Base-by-base conservation (phyloP, 1,140 invertebrate species). In the Trichoplusia ni region DNA sequence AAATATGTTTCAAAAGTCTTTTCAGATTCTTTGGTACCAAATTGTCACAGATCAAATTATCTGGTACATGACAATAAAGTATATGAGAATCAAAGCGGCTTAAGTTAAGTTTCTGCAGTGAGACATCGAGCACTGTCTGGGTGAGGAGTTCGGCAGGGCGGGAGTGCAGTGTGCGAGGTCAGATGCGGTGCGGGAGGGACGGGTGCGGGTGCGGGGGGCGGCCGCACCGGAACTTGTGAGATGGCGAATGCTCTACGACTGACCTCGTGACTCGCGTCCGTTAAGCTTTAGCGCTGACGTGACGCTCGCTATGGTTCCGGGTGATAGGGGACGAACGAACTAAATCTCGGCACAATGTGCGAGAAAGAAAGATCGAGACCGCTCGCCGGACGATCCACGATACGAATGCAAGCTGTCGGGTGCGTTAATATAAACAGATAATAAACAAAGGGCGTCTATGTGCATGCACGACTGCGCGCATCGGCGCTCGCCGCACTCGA, bases 221-320 rank as follows among this genome's bases (percentile, higher is more conserved):
- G 69, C 77, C 73, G 77, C 79, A 77, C 75, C 81, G 80, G 86
- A 86, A 89, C 86, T 89, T 87, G 83, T 88, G 86, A 89, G 84
- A 89, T 89, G 86, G 86, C 86, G 73, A 81, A 81, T 89, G 84
- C 78, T 85, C 82, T 85, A 85, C 84, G 83, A 87, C 83, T 87
- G 82, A 87, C 81, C 84, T 87, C 82, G 80, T 78, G 75, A 73
- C 72, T 75, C 63, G 84, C 75, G 80, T 80, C 78, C 81, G 69
- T 64, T 60, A 66, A 77, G 80, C 77, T 73, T 49, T 61, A 66
- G 73, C 75, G 76, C 68, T 66, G 58, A 65, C 70, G 72, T 35
- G 76, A 79, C 81, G 80, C 75, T 70, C 79, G 80, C 79, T 82
- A 81, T 73, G 80, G 81, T 74, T 77, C 67, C 73, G 72, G 76